phyloP scores from a whole-genome alignment of 2,888 invertebrate genomes.

The Ethmia dodecea region DNA sequence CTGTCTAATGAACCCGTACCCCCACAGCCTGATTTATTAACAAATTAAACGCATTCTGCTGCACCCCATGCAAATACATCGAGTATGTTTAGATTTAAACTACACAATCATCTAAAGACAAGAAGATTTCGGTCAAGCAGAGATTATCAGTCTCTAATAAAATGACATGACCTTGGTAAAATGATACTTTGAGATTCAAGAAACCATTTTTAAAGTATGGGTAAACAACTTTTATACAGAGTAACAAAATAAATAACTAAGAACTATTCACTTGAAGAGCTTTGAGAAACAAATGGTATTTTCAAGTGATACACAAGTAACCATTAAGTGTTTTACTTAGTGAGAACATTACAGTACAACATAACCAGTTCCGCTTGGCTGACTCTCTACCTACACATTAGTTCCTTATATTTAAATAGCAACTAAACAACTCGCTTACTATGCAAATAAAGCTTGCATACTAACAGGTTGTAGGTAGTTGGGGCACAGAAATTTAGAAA shows the following conservation, averaged over 20 bases:
- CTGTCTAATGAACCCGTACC: conserved; percentile 72
- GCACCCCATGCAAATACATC: conserved; percentile 41
- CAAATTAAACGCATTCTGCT: conserved; percentile 75
- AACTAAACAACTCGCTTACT: conserved; percentile 47
- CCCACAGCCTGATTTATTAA: conserved; percentile 74
- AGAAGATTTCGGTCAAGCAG: no score
- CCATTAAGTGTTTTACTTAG: conserved; percentile 28
- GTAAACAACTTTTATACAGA: no score
- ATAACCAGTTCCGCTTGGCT: conserved; percentile 42
- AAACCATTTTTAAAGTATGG: no score
- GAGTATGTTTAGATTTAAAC: conserved; percentile 10
- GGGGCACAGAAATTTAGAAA: conserved; percentile 30
- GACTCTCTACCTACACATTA: conserved; percentile 43
- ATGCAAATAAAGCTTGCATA: conserved; percentile 48
- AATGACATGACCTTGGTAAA: no score
- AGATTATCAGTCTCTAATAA: no score
- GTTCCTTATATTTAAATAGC: conserved; percentile 47
- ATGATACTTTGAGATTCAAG: no score
- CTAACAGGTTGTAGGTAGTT: conserved; percentile 26
- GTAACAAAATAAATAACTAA: neutral
- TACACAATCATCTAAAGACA: no score
- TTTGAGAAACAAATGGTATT: conserved; percentile 8
- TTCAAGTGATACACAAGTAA: conserved; percentile 12
- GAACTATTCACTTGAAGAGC: neutral
- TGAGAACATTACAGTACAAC: conserved; percentile 29